Evolutionary conservation across 1,140 invertebrate genomes (phyloP), one percentile per base, ranked within the genome.

Genomic region (Drosophila setifemur): DNA sequence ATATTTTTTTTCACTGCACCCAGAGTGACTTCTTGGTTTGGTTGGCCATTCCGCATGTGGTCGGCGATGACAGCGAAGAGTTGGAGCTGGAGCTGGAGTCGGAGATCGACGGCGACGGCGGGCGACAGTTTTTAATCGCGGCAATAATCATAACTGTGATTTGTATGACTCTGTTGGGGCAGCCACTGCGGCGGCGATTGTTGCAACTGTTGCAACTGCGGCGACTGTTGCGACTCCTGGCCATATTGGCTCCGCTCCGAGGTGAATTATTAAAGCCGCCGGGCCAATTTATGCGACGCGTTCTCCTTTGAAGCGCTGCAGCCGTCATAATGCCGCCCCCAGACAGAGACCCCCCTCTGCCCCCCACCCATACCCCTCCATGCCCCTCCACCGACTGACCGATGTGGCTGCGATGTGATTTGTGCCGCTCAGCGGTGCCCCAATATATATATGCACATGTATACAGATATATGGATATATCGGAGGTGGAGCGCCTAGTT

Each of bases 141-240:
- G 81, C 82, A 86, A 86, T 86, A 86, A 86, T 86, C 81, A 86
- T 86, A 86, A 86, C 81, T 86, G 81, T 87, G 81, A 86, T 86
- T 86, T 86, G 81, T 86, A 85, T 81, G 81, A 86, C 81, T 86
- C 61, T 86, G 82, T 87, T 69, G 61, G 37, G 57, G 69, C 69
- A 26, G 69, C 50, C 60, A 64, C 68, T 50, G 39, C 55, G 39
- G 64, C 55, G 39, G 64, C 44, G 23, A 29, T 39, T 50, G 55
- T 31, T 54, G 39, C 28, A 48, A 48, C n/a, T n/a, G 40, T 52
- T 54, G 61, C 50, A 16, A 16, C n/a, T n/a, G n/a, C n/a, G 5
- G 12, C 14, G 12, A 14, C 33, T n/a, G n/a, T n/a, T n/a, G 69
- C 74, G 61, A 67, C 43, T 43, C n/a, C 53, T 73, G 78, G 28